phyloP scores from a whole-genome alignment of 2,113 vertebrate species.

The Burhinus bistriatus region DNA sequence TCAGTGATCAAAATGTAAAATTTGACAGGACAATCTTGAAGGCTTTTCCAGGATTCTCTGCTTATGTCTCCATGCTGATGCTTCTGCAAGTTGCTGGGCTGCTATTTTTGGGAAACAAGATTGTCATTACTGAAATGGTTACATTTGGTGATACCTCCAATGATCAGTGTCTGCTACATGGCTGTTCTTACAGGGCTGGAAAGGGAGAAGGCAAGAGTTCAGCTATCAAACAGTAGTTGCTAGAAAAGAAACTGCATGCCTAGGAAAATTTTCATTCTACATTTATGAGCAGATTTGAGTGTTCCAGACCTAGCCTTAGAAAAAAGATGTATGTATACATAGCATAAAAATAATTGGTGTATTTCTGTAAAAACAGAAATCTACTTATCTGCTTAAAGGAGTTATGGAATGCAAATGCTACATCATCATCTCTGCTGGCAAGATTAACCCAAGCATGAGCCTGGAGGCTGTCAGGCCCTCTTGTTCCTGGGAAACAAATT shows the following conservation, averaged over 20 bases:
- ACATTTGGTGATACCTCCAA: not conserved
- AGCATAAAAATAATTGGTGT: not conserved
- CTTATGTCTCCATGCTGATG: not conserved
- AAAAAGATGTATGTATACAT: not conserved
- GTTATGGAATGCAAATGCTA: not conserved
- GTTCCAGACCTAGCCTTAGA: not conserved
- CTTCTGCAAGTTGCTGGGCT: not conserved
- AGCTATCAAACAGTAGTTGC: not conserved
- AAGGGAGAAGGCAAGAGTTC: not conserved
- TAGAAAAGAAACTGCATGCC: not conserved
- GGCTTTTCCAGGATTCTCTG: not conserved
- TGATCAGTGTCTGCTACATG: not conserved
- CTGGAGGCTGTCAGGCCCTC: not conserved
- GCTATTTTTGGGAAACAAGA: not conserved
- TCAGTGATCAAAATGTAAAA: not conserved
- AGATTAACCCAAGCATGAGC: not conserved
- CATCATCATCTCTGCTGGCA: not conserved
- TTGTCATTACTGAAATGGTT: not conserved
- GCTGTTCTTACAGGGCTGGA: not conserved
- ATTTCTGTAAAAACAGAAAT: conserved; percentile 9
- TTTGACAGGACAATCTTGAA: not conserved
- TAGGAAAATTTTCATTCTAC: not conserved
- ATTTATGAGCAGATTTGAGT: not conserved
- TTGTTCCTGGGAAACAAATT: not conserved
- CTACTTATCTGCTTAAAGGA: not conserved